Evolutionary conservation across 2,113 vertebrate species (phyloP).

Genomic region (Mohoua ochrocephala): DNA sequence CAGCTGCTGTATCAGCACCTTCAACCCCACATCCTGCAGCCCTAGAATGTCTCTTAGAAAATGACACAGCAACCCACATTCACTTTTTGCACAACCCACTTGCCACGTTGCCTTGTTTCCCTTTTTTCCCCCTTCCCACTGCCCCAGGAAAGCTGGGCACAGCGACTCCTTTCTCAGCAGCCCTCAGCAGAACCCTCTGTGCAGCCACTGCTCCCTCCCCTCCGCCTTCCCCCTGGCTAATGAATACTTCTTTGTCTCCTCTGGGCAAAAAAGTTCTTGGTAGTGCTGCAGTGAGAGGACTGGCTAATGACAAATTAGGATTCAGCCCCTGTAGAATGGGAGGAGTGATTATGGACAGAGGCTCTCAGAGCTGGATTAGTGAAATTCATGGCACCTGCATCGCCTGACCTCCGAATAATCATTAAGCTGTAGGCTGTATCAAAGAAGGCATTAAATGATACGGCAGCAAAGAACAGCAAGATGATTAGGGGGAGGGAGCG

Average conservation of each 20-base stretch:
- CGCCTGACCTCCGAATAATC: slow-evolving; percentile 76
- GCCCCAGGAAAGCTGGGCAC: slow-evolving; percentile 20
- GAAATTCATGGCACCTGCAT: slow-evolving; percentile 76
- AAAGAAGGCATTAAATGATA: slow-evolving; percentile 78
- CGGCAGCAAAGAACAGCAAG: slow-evolving; percentile 57
- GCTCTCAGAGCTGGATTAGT: slow-evolving; percentile 72
- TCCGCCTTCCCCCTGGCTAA: slow-evolving; percentile 26
- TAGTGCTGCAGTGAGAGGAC: slow-evolving; percentile 38
- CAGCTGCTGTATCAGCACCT: neutral
- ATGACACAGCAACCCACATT: neutral
- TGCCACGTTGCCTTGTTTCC: neutral
- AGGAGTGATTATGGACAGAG: slow-evolving; percentile 74
- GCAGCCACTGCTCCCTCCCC: neutral
- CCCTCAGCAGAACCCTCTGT: slow-evolving; percentile 57
- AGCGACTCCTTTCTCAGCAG: slow-evolving; percentile 68
- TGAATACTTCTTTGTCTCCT: slow-evolving; percentile 74
- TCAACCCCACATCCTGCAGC: neutral
- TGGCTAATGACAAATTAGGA: slow-evolving; percentile 72
- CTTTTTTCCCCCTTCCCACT: neutral
- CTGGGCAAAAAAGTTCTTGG: slow-evolving; percentile 58
- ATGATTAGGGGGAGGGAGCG: neutral
- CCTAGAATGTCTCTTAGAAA: neutral
- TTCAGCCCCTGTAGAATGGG: slow-evolving; percentile 66
- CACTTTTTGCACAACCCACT: neutral
- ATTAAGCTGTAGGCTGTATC: slow-evolving; percentile 76